These are phyloP conservation scores for Sesia bembeciformis DNA, from an alignment of 2,888 invertebrate species.

Conservation along the genomic window DNA sequence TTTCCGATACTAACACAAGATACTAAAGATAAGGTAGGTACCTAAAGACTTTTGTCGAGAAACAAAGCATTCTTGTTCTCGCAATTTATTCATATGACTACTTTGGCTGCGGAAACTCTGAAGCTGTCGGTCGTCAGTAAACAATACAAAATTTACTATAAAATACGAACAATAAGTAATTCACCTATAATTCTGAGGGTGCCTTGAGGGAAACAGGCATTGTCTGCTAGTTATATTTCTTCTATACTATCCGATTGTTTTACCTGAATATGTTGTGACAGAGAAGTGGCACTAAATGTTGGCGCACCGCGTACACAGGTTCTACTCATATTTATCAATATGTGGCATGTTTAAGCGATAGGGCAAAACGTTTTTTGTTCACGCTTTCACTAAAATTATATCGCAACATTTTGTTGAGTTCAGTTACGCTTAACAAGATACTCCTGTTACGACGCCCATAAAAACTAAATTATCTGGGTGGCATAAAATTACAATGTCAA, in stretches of 20 bases:
- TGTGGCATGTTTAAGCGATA: no score
- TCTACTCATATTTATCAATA: no score
- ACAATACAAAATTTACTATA: conserved; percentile 31
- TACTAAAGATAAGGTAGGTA: conserved; percentile 3
- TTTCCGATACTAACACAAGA: conserved; percentile 30
- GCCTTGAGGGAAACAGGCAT: conserved; percentile 29
- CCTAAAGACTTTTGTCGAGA: conserved; percentile 23
- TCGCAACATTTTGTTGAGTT: not conserved
- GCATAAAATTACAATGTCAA: conserved; percentile 58
- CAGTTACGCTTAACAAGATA: conserved; percentile 11
- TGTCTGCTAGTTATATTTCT: conserved; percentile 14
- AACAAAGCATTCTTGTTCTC: conserved; percentile 32
- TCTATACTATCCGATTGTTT: conserved; percentile 13
- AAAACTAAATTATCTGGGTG: conserved; percentile 52
- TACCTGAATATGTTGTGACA: not conserved
- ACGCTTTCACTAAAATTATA: no score
- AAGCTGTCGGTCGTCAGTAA: conserved; percentile 17
- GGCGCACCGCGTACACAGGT: no score
- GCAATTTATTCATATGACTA: conserved; percentile 1
- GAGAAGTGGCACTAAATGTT: no score
- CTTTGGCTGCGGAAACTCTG: conserved; percentile 10
- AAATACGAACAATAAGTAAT: conserved; percentile 49
- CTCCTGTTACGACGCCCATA: conserved; percentile 24
- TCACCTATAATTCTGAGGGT: conserved; percentile 39
- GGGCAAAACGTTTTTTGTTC: no score